phyloP scores from a whole-genome alignment of 2,888 invertebrate species.

The Idaea straminata region DNA sequence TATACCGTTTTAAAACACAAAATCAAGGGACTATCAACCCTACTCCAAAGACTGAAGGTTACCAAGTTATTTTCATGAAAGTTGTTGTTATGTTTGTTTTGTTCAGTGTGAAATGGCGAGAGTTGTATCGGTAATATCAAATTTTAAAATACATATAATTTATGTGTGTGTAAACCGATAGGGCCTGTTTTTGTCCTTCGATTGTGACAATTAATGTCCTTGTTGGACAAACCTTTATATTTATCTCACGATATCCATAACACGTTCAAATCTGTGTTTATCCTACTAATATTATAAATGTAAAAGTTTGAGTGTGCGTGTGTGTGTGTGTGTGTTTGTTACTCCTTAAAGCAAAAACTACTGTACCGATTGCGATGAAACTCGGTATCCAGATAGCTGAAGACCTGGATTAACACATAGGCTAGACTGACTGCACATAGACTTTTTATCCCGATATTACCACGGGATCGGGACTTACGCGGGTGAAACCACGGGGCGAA shows the following conservation, averaged over 20 bases:
- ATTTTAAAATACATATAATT: conserved; percentile 60
- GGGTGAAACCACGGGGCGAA: no score
- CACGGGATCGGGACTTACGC: no score
- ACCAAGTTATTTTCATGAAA: neutral
- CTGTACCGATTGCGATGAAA: no score
- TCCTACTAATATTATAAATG: no score
- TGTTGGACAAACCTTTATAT: conserved; percentile 5
- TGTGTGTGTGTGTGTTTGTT: no score
- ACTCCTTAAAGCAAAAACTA: no score
- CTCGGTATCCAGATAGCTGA: no score
- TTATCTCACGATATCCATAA: neutral
- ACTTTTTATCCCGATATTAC: no score
- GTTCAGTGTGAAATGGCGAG: conserved; percentile 53
- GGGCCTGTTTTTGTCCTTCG: neutral
- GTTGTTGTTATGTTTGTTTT: conserved; percentile 7
- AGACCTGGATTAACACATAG: no score
- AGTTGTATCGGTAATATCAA: conserved; percentile 41
- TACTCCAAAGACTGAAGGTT: conserved; percentile 13
- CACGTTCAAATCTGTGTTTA: neutral
- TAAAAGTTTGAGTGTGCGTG: no score
- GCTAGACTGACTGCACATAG: no score
- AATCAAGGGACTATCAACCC: conserved; percentile 21
- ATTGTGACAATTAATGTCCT: conserved; percentile 15
- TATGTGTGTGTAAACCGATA: conserved; percentile 56
- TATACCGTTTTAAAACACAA: conserved; percentile 13